A percentile compares a stretch with the other conserved stretches of the same genome.
These are phyloP conservation scores for Charanyca ferruginea DNA, from an alignment of 2,888 invertebrate genomes.

Conservation along the genomic window DNA sequence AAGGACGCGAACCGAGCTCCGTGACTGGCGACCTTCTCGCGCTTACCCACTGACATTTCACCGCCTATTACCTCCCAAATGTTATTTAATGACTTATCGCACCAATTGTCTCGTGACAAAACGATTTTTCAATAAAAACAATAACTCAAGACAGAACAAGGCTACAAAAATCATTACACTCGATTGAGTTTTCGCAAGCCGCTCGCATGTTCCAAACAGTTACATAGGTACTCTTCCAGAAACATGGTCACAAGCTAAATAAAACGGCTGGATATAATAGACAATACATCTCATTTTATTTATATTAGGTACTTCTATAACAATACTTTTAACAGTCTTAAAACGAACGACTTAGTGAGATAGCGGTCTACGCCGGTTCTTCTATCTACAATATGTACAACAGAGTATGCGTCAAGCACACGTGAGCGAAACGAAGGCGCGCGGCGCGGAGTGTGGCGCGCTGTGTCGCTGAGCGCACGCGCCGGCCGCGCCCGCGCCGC, in stretches of 20 bases:
- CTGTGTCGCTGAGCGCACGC: slow-evolving; percentile 79
- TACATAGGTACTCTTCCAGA: slow-evolving; percentile 29
- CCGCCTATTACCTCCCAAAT: slow-evolving; percentile 54
- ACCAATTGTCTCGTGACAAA: slow-evolving; percentile 62
- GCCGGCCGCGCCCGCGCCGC: slow-evolving; percentile 76
- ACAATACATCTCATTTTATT: slow-evolving; percentile 80
- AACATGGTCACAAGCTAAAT: slow-evolving; percentile 49
- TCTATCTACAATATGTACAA: slow-evolving; percentile 88
- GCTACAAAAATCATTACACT: slow-evolving; percentile 58
- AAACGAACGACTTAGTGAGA: slow-evolving; percentile 89
- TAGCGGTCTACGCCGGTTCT: slow-evolving; percentile 84
- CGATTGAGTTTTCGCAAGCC: slow-evolving; percentile 54
- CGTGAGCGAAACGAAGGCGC: slow-evolving; percentile 84
- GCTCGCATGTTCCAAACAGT: slow-evolving; percentile 46
- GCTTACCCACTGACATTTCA: slow-evolving; percentile 68
- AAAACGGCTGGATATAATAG: slow-evolving; percentile 61
- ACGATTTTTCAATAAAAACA: slow-evolving; percentile 59
- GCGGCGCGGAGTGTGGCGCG: slow-evolving; percentile 81
- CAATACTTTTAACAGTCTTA: slow-evolving; percentile 91
- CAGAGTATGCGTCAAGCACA: slow-evolving; percentile 78
- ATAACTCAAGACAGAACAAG: slow-evolving; percentile 58
- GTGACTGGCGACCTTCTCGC: slow-evolving; percentile 67
- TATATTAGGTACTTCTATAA: slow-evolving; percentile 89
- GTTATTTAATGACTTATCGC: slow-evolving; percentile 61
- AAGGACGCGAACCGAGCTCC: slow-evolving; percentile 65